phyloP scores from a whole-genome alignment of 2,113 vertebrate genomes.

The Machaerirhynchus nigripectus region DNA sequence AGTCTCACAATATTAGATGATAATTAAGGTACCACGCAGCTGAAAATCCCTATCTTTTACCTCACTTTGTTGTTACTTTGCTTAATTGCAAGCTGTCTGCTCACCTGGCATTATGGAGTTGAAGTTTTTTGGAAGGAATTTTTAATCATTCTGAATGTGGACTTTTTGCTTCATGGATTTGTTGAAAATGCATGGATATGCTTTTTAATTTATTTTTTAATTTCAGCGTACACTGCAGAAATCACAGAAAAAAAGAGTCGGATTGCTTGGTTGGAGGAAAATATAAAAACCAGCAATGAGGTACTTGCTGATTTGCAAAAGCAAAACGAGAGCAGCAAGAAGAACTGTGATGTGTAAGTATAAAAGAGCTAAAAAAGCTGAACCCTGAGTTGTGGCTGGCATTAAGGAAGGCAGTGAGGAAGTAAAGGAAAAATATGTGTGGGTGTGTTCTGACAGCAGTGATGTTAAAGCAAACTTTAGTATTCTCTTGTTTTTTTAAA shows the following conservation, averaged over 20 bases:
- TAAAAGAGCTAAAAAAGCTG: not conserved
- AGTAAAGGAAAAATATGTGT: not conserved
- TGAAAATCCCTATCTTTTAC: not conserved
- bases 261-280: slow-evolving; percentile 61
- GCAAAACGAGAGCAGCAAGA: slow-evolving; percentile 59
- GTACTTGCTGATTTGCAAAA: slow-evolving; percentile 64
- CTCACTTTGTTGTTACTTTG: not conserved
- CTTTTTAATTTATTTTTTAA: not conserved
- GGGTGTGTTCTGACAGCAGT: not conserved
- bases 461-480: not conserved
- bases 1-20: not conserved
- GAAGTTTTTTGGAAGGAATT: not conserved
- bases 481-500: not conserved
- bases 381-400: not conserved
- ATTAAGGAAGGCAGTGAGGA: not conserved
- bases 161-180: not conserved
- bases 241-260: slow-evolving; percentile 51
- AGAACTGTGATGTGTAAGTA: slow-evolving; percentile 68
- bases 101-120: not conserved
- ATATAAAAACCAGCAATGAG: slow-evolving; percentile 65
- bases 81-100: not conserved
- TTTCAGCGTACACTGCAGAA: slow-evolving; percentile 66
- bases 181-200: not conserved
- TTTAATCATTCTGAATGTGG: not conserved
- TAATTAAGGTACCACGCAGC: not conserved